Percentiles rank a stretch among this genome's conserved stretches.
Evolutionary conservation across 2,888 invertebrate species (phyloP).

Genomic region (Strigamia transsilvanica): DNA sequence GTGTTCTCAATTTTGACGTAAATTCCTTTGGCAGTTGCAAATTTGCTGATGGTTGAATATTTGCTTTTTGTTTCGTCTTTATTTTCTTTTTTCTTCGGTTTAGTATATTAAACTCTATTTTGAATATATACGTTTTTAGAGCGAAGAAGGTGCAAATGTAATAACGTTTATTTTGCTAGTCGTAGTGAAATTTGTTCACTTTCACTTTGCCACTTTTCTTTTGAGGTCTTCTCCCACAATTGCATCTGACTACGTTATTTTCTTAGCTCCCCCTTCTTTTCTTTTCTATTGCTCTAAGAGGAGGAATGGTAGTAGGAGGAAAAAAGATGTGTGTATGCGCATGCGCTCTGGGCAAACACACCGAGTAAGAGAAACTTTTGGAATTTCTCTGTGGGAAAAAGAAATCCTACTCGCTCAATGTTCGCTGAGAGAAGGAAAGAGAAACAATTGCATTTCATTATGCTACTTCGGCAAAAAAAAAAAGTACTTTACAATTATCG

Average conservation of each 20-base stretch:
- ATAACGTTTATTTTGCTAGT: slow-evolving; percentile 29
- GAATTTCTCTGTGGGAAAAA: slow-evolving; percentile 28
- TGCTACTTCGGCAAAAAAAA: slow-evolving; percentile 3
- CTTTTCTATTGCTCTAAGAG: neutral
- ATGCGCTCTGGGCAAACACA: neutral
- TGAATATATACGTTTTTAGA: slow-evolving; percentile 5
- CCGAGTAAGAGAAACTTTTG: slow-evolving; percentile 29
- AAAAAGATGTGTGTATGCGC: neutral
- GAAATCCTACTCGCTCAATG: neutral
- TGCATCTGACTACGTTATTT: slow-evolving; percentile 34
- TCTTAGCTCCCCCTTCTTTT: neutral
- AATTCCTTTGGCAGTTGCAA: neutral
- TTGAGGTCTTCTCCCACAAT: slow-evolving; percentile 37
- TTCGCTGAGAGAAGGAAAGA: slow-evolving; percentile 11
- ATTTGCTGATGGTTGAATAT: neutral
- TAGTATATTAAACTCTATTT: slow-evolving; percentile 13
- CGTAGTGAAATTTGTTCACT: slow-evolving; percentile 32
- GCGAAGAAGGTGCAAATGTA: slow-evolving; percentile 21
- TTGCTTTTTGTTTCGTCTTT: neutral
- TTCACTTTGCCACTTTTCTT: slow-evolving; percentile 24
- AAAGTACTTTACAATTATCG: slow-evolving; percentile 24
- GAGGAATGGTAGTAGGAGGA: neutral
- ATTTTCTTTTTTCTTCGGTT: neutral
- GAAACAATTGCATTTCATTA: slow-evolving; percentile 43
- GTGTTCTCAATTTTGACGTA: too few relatives aligned